Conservation (phyloP, 2,797 vertebrate species). For the Paramormyrops hopkinsi region DNA sequence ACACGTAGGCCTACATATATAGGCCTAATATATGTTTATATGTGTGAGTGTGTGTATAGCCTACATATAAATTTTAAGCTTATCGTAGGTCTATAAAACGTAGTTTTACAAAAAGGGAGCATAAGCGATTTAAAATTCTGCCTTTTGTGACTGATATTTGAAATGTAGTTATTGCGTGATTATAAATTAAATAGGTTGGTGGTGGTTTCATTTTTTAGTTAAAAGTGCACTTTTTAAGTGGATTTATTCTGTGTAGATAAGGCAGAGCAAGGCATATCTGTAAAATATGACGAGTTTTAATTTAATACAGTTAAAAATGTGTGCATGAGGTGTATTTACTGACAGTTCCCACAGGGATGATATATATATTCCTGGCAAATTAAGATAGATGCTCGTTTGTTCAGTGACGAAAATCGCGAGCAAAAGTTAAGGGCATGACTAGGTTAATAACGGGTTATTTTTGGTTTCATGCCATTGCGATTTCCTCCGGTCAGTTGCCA, state of each 20-base stretch:
- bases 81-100: not conserved
- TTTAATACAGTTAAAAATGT: not conserved
- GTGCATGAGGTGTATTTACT: not conserved
- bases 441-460: not conserved
- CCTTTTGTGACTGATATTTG: not conserved
- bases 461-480: not conserved
- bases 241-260: not conserved
- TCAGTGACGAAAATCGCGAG: not conserved
- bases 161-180: not conserved
- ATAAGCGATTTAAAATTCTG: not conserved
- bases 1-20: not conserved
- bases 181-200: not conserved
- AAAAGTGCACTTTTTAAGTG: not conserved
- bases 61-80: not conserved
- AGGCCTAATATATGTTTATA: not conserved
- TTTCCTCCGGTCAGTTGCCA: not conserved
- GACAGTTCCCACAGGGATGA: not conserved
- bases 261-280: not conserved
- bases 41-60: not conserved
- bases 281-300: not conserved
- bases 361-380: not conserved
- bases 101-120: not conserved
- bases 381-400: not conserved
- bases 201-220: not conserved
- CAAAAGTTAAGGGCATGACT: not conserved